phyloP scores from a whole-genome alignment of 2,797 vertebrate species.

The Mallotus villosus region DNA sequence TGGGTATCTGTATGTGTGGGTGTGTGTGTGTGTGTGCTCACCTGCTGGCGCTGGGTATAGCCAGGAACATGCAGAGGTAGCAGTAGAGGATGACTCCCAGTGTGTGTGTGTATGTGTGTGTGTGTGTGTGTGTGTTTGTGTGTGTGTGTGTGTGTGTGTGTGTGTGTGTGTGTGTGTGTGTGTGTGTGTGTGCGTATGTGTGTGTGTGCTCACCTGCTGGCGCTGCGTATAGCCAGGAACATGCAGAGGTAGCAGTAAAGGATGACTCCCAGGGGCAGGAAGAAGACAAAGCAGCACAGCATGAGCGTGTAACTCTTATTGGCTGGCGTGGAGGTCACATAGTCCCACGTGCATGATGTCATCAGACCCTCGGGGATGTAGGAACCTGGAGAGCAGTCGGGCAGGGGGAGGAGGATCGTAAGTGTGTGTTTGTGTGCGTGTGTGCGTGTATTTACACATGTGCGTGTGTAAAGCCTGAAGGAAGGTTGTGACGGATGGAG shows the following conservation, averaged over 20 bases:
- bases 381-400: constrained; percentile 61
- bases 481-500: not conserved
- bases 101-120: not conserved
- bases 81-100: no score
- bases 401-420: not conserved
- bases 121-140: constrained; percentile 32
- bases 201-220: constrained; percentile 62
- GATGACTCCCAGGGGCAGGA: constrained; percentile 75
- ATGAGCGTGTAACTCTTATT: constrained; percentile 80
- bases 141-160: constrained; percentile 11
- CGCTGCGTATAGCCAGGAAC: constrained; percentile 72
- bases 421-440: not conserved
- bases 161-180: not conserved
- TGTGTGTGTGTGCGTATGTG: constrained; percentile 13
- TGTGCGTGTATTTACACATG: not conserved
- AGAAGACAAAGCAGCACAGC: constrained; percentile 81
- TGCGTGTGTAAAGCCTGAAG: not conserved
- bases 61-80: no score
- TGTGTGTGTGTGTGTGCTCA: not conserved
- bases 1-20: no score
- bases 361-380: constrained; percentile 80
- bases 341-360: constrained; percentile 82
- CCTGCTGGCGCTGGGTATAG: no score
- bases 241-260: constrained; percentile 76
- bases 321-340: constrained; percentile 67